phyloP scores from a whole-genome alignment of 2,888 invertebrate species.

The Athripsodes cinereus region DNA sequence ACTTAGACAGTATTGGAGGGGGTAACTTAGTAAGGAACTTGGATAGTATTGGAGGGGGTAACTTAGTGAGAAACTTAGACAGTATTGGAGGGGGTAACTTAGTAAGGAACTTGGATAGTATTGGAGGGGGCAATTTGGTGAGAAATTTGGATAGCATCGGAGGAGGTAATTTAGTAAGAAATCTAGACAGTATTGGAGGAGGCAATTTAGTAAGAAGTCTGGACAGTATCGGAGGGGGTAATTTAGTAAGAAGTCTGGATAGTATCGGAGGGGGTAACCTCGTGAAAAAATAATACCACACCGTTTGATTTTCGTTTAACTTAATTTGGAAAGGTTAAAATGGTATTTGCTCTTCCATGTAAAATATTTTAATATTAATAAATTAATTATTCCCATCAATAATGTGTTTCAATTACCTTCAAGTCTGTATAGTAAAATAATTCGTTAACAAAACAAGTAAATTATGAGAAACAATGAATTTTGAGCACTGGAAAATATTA shows the following conservation, averaged over 20 bases:
- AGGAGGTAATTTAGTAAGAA: conserved; percentile 37
- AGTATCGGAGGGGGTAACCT: conserved; percentile 28
- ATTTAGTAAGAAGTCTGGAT: conserved; percentile 37
- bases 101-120: conserved; percentile 25
- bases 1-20: conserved; percentile 39
- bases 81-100: conserved; percentile 29
- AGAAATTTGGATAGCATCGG: conserved; percentile 46
- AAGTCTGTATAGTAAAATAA: too few relatives aligned
- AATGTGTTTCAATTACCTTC: too few relatives aligned
- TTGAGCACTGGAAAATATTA: too few relatives aligned
- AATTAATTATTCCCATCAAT: too few relatives aligned
- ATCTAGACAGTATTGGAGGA: conserved; percentile 33
- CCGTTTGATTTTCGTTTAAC: too few relatives aligned
- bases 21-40: conserved; percentile 38
- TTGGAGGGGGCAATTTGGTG: conserved; percentile 45
- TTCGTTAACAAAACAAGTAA: too few relatives aligned
- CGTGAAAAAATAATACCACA: too few relatives aligned
- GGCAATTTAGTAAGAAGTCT: conserved; percentile 37
- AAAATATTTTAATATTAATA: too few relatives aligned
- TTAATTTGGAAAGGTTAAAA: too few relatives aligned
- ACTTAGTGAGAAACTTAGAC: conserved; percentile 23
- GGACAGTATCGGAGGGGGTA: conserved; percentile 44
- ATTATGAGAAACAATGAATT: too few relatives aligned
- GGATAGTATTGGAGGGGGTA: conserved; percentile 29
- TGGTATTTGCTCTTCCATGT: too few relatives aligned